Percentiles rank a stretch among this genome's conserved stretches.
Evolutionary conservation across 2,113 vertebrate species (phyloP).

Genomic region (Tautogolabrus adspersus): DNA sequence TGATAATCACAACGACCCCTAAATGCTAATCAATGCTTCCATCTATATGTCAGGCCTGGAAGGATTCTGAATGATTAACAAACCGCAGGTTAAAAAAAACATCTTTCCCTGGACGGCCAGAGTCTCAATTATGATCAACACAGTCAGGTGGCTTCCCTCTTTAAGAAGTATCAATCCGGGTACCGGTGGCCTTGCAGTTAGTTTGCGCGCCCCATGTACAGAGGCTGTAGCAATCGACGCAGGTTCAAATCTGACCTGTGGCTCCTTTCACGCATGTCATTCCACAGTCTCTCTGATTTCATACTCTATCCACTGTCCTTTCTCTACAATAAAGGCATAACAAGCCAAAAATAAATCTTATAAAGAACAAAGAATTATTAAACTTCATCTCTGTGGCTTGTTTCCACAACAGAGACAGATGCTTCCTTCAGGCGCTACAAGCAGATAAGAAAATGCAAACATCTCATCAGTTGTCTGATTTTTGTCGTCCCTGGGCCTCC

Average conservation of each 20-base stretch:
- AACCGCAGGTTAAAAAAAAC: slow-evolving; percentile 26
- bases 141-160: slow-evolving; percentile 67
- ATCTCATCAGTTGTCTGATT: slow-evolving; percentile 46
- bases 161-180: slow-evolving; percentile 59
- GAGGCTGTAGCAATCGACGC: no score
- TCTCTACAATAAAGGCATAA: no score
- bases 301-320: no score
- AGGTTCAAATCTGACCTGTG: no score
- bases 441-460: slow-evolving; percentile 63
- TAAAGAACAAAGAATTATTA: slow-evolving; percentile 49
- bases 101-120: slow-evolving; percentile 55
- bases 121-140: slow-evolving; percentile 50
- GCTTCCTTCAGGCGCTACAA: slow-evolving; percentile 51
- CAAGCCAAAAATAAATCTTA: no score
- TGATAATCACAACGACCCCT: slow-evolving; percentile 13
- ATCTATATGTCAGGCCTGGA: slow-evolving; percentile 41
- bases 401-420: slow-evolving; percentile 68
- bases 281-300: no score
- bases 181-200: no score
- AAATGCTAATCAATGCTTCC: slow-evolving; percentile 33
- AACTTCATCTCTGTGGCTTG: slow-evolving; percentile 64
- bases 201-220: no score
- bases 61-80: slow-evolving; percentile 33
- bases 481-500: slow-evolving; percentile 32
- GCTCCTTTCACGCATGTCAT: no score